Evolutionary conservation across 2,797 vertebrate species (phyloP).

Genomic region (Lindbergichthys nudifrons): DNA sequence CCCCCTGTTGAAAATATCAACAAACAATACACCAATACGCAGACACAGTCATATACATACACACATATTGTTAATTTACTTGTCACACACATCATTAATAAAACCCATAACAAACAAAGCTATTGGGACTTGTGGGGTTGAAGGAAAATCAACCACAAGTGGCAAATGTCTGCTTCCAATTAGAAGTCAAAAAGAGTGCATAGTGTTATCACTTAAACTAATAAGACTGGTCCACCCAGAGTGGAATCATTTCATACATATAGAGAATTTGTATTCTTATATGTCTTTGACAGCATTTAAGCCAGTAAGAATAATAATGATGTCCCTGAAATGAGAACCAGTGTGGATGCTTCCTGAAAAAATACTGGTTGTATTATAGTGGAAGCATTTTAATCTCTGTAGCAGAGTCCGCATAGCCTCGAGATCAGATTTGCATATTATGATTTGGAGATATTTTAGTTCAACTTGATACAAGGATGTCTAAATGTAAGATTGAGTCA

Average conservation of each 20-base stretch:
- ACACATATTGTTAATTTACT: neutral
- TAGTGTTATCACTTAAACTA: conserved; percentile 15
- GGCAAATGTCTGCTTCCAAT: neutral
- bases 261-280: conserved; percentile 13
- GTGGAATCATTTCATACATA: conserved; percentile 14
- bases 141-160: conserved; percentile 19
- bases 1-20: conserved; percentile 31
- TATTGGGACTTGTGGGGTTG: conserved; percentile 24
- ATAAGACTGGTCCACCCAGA: neutral
- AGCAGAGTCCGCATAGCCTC: neutral
- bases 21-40: conserved; percentile 2
- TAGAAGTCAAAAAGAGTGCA: conserved; percentile 23
- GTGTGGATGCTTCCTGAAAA: conserved; percentile 3
- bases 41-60: neutral
- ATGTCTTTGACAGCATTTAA: conserved; percentile 20
- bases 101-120: conserved; percentile 15
- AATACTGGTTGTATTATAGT: neutral
- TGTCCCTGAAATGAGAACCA: conserved; percentile 14
- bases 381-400: conserved; percentile 31
- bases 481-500: conserved; percentile 35
- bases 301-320: conserved; percentile 18
- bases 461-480: conserved; percentile 5
- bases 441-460: conserved; percentile 24
- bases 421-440: conserved; percentile 18
- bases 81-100: conserved; percentile 13